Percentiles rank a stretch among this genome's conserved stretches.
phyloP scores from a whole-genome alignment of 1,140 invertebrate genomes.

The Artemia franciscana region DNA sequence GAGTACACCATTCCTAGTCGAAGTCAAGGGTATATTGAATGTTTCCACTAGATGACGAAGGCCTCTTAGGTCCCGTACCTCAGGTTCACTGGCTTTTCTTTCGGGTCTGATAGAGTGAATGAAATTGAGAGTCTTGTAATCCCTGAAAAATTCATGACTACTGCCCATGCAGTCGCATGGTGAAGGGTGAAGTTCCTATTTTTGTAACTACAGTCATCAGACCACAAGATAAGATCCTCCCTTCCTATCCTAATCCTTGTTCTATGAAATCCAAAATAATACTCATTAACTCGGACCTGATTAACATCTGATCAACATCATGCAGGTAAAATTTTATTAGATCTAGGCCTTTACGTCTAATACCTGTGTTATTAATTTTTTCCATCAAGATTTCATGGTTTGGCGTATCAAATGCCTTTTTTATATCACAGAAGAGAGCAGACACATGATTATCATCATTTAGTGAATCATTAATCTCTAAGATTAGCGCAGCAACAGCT shows the following conservation, averaged over 20 bases:
- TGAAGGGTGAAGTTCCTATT: constrained; percentile 1
- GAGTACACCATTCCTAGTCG: no score
- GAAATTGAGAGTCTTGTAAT: background rate
- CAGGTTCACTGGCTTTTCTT: background rate
- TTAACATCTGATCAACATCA: no score
- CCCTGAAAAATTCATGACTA: background rate
- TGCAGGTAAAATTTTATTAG: no score
- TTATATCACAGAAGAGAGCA: no score
- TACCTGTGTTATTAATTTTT: no score
- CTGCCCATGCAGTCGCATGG: background rate
- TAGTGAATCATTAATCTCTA: no score
- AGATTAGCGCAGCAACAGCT: no score
- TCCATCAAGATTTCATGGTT: no score
- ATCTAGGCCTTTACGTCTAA: no score
- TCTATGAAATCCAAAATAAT: constrained; percentile 4
- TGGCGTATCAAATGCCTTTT: no score
- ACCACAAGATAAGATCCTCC: background rate
- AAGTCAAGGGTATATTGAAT: background rate
- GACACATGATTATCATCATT: no score
- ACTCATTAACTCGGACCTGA: constrained; percentile 4
- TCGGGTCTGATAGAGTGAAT: background rate
- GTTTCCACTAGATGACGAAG: background rate
- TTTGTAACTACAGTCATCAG: constrained; percentile 1
- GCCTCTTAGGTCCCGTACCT: constrained; percentile 1
- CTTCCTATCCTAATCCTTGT: background rate